Conservation (phyloP, 2,797 vertebrate species). For the Florisuga fusca region DNA sequence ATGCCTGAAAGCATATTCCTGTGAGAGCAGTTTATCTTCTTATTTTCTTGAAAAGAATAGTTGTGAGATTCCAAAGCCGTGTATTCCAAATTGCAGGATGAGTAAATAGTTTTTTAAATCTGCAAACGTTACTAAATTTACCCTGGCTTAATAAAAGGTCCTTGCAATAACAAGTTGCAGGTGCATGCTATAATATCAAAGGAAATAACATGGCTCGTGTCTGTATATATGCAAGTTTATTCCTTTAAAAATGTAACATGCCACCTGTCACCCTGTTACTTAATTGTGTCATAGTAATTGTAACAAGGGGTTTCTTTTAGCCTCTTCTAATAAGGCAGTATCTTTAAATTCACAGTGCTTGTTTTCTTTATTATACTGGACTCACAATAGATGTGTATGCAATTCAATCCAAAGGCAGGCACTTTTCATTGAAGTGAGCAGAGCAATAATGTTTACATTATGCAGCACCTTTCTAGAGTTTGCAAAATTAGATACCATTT, state of each 20-base stretch:
- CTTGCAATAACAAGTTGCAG: slow-evolving; percentile 77
- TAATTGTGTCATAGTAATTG: slow-evolving; percentile 81
- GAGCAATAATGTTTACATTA: slow-evolving; percentile 74
- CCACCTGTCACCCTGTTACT: slow-evolving; percentile 84
- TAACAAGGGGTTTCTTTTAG: slow-evolving; percentile 84
- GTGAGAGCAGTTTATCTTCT: slow-evolving; percentile 41
- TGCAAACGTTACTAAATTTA: slow-evolving; percentile 70
- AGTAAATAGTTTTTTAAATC: slow-evolving; percentile 69
- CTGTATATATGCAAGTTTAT: slow-evolving; percentile 66
- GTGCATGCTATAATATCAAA: slow-evolving; percentile 71
- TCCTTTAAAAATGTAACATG: slow-evolving; percentile 78
- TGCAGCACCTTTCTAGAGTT: slow-evolving; percentile 80
- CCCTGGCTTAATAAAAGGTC: slow-evolving; percentile 73
- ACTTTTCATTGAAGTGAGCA: slow-evolving; percentile 80
- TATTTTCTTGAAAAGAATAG: slow-evolving; percentile 65
- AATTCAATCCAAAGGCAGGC: slow-evolving; percentile 70
- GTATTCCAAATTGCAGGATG: slow-evolving; percentile 34
- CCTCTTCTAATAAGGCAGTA: slow-evolving; percentile 77
- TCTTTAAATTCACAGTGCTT: slow-evolving; percentile 51
- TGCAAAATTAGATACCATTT: slow-evolving; percentile 77
- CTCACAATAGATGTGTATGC: slow-evolving; percentile 58
- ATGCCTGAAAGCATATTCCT: slow-evolving; percentile 47
- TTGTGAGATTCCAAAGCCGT: slow-evolving; percentile 56
- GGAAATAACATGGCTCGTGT: slow-evolving; percentile 46
- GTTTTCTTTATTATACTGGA: slow-evolving; percentile 67